These are phyloP conservation scores for Ochlodes sylvanus DNA, from an alignment of 2,888 invertebrate species.

Conservation along the genomic window DNA sequence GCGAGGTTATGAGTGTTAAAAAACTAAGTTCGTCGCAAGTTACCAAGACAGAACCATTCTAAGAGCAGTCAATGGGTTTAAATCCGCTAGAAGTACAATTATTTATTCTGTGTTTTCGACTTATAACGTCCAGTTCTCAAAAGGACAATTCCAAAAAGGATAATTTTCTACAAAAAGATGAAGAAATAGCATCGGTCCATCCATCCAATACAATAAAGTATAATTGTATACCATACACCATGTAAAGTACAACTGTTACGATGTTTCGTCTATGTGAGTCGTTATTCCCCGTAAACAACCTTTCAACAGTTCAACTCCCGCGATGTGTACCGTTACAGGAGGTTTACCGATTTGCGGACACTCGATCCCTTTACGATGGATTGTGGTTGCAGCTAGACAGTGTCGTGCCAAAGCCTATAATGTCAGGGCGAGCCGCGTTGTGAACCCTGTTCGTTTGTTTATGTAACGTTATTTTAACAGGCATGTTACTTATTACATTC, in stretches of 20 bases:
- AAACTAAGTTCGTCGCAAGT: neutral
- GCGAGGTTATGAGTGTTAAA: neutral
- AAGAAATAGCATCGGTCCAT: too few relatives aligned
- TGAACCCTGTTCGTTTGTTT: neutral
- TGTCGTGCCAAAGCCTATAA: slow-evolving; percentile 13
- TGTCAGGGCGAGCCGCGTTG: slow-evolving; percentile 12
- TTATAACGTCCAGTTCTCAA: too few relatives aligned
- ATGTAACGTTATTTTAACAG: neutral
- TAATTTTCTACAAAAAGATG: too few relatives aligned
- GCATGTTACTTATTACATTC: too few relatives aligned
- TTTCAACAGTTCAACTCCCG: neutral
- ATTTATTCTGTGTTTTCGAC: too few relatives aligned
- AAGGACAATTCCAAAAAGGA: too few relatives aligned
- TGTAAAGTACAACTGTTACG: too few relatives aligned
- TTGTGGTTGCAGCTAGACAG: slow-evolving; percentile 31
- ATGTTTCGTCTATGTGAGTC: neutral
- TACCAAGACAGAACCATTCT: too few relatives aligned
- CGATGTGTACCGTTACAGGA: slow-evolving; percentile 18
- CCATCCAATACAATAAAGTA: too few relatives aligned
- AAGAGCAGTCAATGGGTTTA: too few relatives aligned
- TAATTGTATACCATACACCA: too few relatives aligned
- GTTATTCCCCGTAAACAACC: neutral
- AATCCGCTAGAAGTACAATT: too few relatives aligned
- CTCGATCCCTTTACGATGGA: slow-evolving; percentile 23
- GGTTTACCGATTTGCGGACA: slow-evolving; percentile 23